Evolutionary conservation across 1,140 invertebrate species (phyloP), one percentile per base, ranked within the genome.

Genomic region (Leguminivora glycinivorella): DNA sequence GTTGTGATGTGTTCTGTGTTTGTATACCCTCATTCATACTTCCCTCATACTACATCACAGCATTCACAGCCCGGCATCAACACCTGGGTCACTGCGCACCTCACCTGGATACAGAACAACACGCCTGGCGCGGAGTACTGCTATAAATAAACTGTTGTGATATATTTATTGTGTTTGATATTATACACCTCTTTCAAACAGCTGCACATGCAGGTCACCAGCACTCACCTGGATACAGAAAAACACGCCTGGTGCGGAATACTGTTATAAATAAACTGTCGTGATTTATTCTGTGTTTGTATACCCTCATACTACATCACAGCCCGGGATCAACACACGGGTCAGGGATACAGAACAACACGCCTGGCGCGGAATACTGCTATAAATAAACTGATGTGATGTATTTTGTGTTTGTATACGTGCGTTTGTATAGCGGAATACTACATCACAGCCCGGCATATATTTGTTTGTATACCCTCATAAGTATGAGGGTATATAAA

Each of bases 321-420:
- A 69, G 12, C 94, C 94, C 3, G 90, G 83, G 1, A 78, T 95
- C 14, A 94, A 94, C 77, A 92, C 91, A 0, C 82, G 92, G 40
- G 84, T 94, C 7, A 92, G 95, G 94, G 94, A 94, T 95, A 25
- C 38, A 80, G 4, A 29, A 34, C 0, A 83, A 76, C 24, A 93
- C 93, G 0, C 74, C 80, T 14, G 88, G 87, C 9, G 79, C 75
- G 9, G 66, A 78, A 14, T 91, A 85, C 70, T 92, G 91, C 71
- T 74, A 34, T 4, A 84, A 78, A 77, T 84, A 78, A 47, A 47
- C n/a, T 0, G n/a, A 5, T 17, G 1, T 19, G 4, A 6, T 47
- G 14, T 1, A 17, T 47, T 17, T n/a, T 47, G 43, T 47, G 43
- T 17, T 17, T 47, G 12, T 47, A 38, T 47, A 47, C n/a, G 9